Conservation (phyloP, 2,888 invertebrate genomes). For the Caenorhabditis virilis region DNA sequence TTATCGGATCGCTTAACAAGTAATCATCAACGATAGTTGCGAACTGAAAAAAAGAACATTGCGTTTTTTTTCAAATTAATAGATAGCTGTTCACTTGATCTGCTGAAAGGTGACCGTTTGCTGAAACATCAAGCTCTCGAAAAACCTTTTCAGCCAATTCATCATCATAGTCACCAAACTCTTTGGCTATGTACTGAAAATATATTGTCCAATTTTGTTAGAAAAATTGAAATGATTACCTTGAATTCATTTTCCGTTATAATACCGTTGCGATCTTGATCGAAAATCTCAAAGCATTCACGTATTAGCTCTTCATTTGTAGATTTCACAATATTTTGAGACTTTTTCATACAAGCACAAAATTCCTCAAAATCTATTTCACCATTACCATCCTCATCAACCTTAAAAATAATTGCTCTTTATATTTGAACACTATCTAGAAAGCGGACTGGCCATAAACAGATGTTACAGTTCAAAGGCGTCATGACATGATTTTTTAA, state of each 20-base stretch:
- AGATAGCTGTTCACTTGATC: conserved; percentile 51
- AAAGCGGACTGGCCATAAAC: too few species aligned
- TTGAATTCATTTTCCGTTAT: conserved; percentile 68
- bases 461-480: too few species aligned
- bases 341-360: conserved; percentile 68
- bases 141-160: conserved; percentile 67
- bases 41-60: conserved; percentile 36
- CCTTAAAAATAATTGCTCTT: conserved; percentile 36
- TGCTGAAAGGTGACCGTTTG: conserved; percentile 65
- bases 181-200: conserved; percentile 66
- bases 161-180: conserved; percentile 66
- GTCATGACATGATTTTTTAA: too few species aligned
- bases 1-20: conserved; percentile 51
- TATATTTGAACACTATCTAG: too few species aligned
- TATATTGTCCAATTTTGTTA: background rate
- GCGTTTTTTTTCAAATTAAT: background rate
- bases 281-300: conserved; percentile 68
- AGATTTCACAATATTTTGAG: conserved; percentile 60
- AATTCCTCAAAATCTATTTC: conserved; percentile 69
- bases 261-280: conserved; percentile 63
- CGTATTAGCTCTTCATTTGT: conserved; percentile 66
- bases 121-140: conserved; percentile 67
- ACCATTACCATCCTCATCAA: conserved; percentile 68
- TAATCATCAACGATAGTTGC: conserved; percentile 67
- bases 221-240: conserved; percentile 30